A percentile compares a stretch with the other conserved stretches of the same genome.
Evolutionary conservation across 2,888 invertebrate species (phyloP).

Genomic region (Pinctada fucata): DNA sequence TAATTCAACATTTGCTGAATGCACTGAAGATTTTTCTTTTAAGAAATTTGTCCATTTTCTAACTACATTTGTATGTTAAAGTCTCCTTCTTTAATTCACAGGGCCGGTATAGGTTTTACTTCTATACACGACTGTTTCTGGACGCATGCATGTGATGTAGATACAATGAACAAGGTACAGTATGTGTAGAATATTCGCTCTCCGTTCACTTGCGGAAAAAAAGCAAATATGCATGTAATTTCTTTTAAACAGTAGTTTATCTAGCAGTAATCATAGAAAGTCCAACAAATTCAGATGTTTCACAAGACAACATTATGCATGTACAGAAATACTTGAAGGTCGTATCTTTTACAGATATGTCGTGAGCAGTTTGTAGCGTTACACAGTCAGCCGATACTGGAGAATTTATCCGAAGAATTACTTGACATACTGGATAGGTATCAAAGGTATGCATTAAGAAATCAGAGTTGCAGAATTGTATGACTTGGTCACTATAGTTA

Average conservation of each 20-base stretch:
- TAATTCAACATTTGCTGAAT: too few relatives aligned
- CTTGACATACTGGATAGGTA: conserved; percentile 65
- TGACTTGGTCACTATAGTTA: neutral
- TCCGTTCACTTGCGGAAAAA: too few relatives aligned
- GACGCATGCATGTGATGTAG: conserved; percentile 95
- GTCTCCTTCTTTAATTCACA: conserved; percentile 56
- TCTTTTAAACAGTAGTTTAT: too few relatives aligned
- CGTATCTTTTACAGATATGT: conserved; percentile 84
- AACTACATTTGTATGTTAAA: neutral
- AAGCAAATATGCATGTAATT: too few relatives aligned
- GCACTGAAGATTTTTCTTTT: too few relatives aligned
- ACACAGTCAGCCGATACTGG: conserved; percentile 93
- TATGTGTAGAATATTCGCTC: neutral
- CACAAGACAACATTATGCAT: too few relatives aligned
- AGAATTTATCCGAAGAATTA: conserved; percentile 88
- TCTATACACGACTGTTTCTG: conserved; percentile 99
- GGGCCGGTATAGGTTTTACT: conserved; percentile 90
- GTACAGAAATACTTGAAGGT: too few relatives aligned
- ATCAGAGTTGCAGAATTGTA: neutral
- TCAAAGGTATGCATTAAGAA: conserved; percentile 40
- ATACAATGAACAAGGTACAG: conserved; percentile 89
- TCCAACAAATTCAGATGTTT: too few relatives aligned
- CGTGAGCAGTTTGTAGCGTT: conserved; percentile 98
- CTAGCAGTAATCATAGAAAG: too few relatives aligned
- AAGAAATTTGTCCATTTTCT: too few relatives aligned